These are phyloP conservation scores for Nasonia oneida DNA, from an alignment of 2,888 invertebrate species.

Conservation along the genomic window DNA sequence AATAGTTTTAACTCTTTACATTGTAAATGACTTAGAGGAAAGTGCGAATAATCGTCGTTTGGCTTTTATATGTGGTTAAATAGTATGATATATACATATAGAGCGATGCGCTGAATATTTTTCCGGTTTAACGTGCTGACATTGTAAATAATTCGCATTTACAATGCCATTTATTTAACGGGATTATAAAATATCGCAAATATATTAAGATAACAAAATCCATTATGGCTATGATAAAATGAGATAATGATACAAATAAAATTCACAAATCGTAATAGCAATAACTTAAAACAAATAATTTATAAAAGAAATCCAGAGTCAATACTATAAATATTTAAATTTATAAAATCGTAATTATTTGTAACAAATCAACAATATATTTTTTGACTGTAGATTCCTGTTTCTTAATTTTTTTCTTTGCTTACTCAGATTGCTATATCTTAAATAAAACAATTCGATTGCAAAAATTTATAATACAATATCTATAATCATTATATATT, in stretches of 20 bases:
- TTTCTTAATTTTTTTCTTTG: background rate
- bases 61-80: slow-evolving; percentile 23
- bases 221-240: slow-evolving; percentile 38
- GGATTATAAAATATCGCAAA: background rate
- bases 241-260: slow-evolving; percentile 41
- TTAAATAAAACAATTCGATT: slow-evolving; percentile 15
- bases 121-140: slow-evolving; percentile 29
- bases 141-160: slow-evolving; percentile 38
- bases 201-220: slow-evolving; percentile 38
- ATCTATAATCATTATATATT: slow-evolving; percentile 21
- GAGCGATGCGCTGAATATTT: slow-evolving; percentile 49
- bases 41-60: slow-evolving; percentile 43
- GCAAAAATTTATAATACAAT: slow-evolving; percentile 42
- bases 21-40: slow-evolving; percentile 56
- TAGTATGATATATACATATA: background rate
- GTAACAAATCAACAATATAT: slow-evolving; percentile 5
- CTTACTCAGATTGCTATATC: slow-evolving; percentile 3
- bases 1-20: slow-evolving; percentile 42
- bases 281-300: slow-evolving; percentile 32
- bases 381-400: slow-evolving; percentile 14
- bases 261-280: slow-evolving; percentile 43
- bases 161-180: slow-evolving; percentile 32
- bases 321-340: background rate
- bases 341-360: background rate
- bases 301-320: background rate